These are phyloP conservation scores for Sepioteuthis lessoniana DNA, from an alignment of 2,888 invertebrate species.

Conservation along the genomic window DNA sequence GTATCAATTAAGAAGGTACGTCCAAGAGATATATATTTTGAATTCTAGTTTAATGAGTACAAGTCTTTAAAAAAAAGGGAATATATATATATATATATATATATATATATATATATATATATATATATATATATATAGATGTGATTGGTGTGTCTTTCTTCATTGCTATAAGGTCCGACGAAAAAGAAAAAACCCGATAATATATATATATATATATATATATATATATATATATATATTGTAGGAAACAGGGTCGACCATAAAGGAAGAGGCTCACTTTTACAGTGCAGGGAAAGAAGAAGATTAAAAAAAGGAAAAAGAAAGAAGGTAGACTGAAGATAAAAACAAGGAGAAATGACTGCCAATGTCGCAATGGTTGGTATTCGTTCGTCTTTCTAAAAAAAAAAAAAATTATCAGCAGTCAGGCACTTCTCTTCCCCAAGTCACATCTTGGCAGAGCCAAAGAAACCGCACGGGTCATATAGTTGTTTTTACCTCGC, in stretches of 20 bases:
- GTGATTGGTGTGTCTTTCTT: not conserved
- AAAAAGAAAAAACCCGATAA: not conserved
- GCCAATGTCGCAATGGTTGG: not conserved
- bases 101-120: no score
- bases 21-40: no score
- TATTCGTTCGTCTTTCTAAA: not conserved
- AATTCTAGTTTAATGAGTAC: no score
- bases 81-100: no score
- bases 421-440: not conserved
- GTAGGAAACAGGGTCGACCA: not conserved
- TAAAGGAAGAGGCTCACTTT: not conserved
- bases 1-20: no score
- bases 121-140: no score
- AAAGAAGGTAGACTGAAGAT: not conserved
- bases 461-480: not conserved
- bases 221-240: no score
- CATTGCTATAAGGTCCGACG: not conserved
- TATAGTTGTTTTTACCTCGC: not conserved
- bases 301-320: no score
- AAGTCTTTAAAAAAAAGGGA: no score
- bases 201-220: no score
- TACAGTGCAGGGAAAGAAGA: not conserved
- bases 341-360: not conserved
- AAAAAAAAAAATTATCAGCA: not conserved
- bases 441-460: not conserved